Conservation (phyloP, 2,797 vertebrate species). For the Melanotaenia parkinsoni region DNA sequence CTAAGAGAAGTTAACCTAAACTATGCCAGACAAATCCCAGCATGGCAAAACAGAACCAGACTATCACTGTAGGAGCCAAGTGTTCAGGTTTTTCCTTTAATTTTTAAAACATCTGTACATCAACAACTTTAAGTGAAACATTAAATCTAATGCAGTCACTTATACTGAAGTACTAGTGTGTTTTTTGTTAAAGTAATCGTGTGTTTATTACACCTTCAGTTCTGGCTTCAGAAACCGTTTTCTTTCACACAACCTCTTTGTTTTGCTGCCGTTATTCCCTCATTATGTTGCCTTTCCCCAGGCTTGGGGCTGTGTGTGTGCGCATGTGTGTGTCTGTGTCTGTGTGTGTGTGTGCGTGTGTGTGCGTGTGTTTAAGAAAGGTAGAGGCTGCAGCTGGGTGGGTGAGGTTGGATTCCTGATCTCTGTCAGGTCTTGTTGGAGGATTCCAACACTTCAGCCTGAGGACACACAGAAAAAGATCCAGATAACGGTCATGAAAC, state of each 20-base stretch:
- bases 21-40: too few species aligned
- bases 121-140: too few species aligned
- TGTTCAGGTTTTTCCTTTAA: too few species aligned
- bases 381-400: conserved; percentile 34
- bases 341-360: neutral
- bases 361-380: conserved; percentile 2
- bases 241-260: neutral
- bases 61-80: too few species aligned
- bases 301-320: neutral
- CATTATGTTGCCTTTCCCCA: neutral
- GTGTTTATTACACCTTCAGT: neutral
- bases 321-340: neutral
- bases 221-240: neutral
- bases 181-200: neutral
- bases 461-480: conserved; percentile 42
- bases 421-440: conserved; percentile 84
- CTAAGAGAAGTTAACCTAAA: too few species aligned
- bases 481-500: conserved; percentile 66
- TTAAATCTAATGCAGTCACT: neutral
- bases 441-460: conserved; percentile 75
- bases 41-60: too few species aligned
- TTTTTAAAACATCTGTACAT: too few species aligned
- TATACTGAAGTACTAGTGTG: neutral
- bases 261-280: neutral
- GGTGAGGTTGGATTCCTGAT: conserved; percentile 80